Evolutionary conservation across 2,113 vertebrate genomes (phyloP), one percentile per base, ranked within the genome.

Genomic region (Sclerurus mexicanus): DNA sequence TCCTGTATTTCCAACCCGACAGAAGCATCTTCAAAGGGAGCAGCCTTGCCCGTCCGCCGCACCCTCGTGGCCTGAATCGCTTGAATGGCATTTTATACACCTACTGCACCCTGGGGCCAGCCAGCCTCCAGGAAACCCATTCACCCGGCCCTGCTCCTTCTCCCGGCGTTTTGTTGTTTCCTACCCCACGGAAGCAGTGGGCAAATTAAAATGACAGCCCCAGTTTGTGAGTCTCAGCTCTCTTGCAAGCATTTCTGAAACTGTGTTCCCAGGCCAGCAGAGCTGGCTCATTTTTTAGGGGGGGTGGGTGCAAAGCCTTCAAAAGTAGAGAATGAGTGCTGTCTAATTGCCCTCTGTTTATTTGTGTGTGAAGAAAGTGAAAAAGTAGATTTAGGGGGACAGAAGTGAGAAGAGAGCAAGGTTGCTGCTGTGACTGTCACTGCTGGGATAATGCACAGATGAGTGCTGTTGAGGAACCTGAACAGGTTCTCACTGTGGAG

Each of bases 11-110:
- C 97, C 96, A 95, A 93, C 97, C 89, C 76, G 27, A 89, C 94
- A 97, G 89, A 97, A 89, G 83, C 94, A 97, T 97, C 95, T 96
- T 97, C 96, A 97, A 97, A 97, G 96, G 96, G 94, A 97, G 96
- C 96, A 97, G 96, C 97, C 96, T 97, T 96, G 94, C 93, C 95
- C 90, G 78, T 72, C 95, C 85, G 66, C 94, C 47, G 40, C 87
- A 85, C 66, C 44, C 89, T 88, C 64, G 76, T 3, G 46, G 59
- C n/a, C 86, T 95, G 95, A 88, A 89, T 94, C 63, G 91, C 91
- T 79, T 95, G 94, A 96, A 93, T 84, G 92, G 85, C 39, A 78
- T 80, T 63, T 66, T 78, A 67, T 83, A 89, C 85, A 90, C 82
- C 94, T 95, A 88, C 75, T 71, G 67, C 71, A 50, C 79, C 67